Evolutionary conservation across 2,888 invertebrate genomes (phyloP), one percentile per base, ranked within the genome.

Genomic region (Amphimallon solstitiale): DNA sequence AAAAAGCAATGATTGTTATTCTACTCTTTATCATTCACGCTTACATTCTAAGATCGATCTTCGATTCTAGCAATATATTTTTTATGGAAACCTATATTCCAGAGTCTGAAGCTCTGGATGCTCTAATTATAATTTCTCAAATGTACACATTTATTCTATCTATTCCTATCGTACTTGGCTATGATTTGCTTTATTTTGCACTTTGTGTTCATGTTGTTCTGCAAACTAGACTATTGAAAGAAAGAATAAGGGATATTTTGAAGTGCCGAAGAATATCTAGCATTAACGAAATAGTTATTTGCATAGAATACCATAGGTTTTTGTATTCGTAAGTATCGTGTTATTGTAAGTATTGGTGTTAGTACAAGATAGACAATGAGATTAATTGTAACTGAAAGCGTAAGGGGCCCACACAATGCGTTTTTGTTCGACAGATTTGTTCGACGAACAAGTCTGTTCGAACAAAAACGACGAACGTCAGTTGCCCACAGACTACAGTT

Each of bases 181-280:
- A 54, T 10, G 54, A 54, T 14, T 54, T 14, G 4, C 5, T 54
- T 3, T 54, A 54, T 40, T 40, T 38, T 2, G 34, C 54, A 2
- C 21, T 54, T 21, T 54, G 54, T 9, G 38, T 54, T 3, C 40
- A 54, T 3, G 12, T 40, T 21, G 9, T 54, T 1, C 3, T 40
- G 0, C 19, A 54, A 40, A 7, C 38, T 1, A 54, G 38, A 19
- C 10, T 34, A 21, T 21, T 54, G 21, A 54, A 40, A n/a, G n/a
- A 38, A 15, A 54, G 19, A 40, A 14, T 54, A 2, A 4, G 2
- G 5, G 3, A 14, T 43, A 7, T 43, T 7, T 43, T 43, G 3
- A 17, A 1, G 3, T 14, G 2, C 1, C 14, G 12, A 43, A 15
- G 3, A 43, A 43, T 7, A 3, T 12, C 15, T 43, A 1, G 15